A percentile compares a stretch with the other conserved stretches of the same genome.
phyloP scores from a whole-genome alignment of 2,888 invertebrate genomes.

The Caenorhabditis zanzibari region DNA sequence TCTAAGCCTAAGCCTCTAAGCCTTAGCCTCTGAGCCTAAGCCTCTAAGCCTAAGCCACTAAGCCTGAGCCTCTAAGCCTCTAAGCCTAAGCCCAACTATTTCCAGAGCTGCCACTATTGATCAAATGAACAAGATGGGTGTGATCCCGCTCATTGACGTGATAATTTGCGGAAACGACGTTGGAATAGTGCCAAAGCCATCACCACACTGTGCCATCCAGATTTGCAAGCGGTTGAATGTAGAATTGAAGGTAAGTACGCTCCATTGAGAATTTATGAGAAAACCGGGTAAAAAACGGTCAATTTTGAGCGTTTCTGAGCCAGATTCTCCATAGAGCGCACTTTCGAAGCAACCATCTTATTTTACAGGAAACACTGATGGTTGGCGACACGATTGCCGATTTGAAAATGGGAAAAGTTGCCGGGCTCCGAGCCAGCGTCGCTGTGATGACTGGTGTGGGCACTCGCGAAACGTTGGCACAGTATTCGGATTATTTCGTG shows the following conservation, averaged over 20 bases:
- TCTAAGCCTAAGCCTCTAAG: too few species aligned
- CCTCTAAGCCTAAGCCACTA: too few species aligned
- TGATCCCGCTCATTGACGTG: conserved; percentile 83
- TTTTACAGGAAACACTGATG: conserved; percentile 84
- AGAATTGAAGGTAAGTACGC: conserved; percentile 73
- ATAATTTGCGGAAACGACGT: conserved; percentile 85
- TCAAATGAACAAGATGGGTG: conserved; percentile 77
- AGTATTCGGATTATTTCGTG: conserved; percentile 82
- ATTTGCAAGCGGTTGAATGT: conserved; percentile 81
- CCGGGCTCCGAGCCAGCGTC: conserved; percentile 84
- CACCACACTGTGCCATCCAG: conserved; percentile 84
- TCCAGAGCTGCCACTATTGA: conserved; percentile 78
- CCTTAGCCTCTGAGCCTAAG: too few species aligned
- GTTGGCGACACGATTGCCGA: conserved; percentile 85
- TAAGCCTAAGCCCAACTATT: too few species aligned
- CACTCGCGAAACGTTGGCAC: conserved; percentile 77
- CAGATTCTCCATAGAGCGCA: conserved; percentile 3
- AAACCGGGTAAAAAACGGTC: not conserved
- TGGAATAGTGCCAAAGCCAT: conserved; percentile 84
- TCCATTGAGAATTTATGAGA: not conserved
- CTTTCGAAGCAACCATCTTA: not conserved
- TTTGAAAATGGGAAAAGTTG: conserved; percentile 84
- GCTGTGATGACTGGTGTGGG: conserved; percentile 85
- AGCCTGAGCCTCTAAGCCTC: too few species aligned
- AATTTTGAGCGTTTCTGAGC: not conserved